phyloP scores from a whole-genome alignment of 1,140 invertebrate species.

The Trichogramma pretiosum region DNA sequence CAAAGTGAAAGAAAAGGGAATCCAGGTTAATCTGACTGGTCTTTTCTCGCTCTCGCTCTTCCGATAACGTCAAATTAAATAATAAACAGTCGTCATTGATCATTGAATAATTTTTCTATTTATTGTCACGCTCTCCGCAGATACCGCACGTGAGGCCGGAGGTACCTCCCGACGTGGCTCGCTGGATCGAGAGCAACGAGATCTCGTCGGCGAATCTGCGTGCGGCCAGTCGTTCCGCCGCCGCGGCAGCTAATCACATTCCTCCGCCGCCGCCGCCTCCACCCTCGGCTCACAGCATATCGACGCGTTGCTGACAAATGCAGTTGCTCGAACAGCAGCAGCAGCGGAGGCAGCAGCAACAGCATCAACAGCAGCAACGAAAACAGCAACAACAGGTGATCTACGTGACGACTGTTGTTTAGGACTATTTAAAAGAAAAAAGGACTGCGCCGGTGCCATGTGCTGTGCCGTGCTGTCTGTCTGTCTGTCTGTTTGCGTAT shows the following conservation, averaged over 20 bases:
- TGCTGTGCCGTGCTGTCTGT: too few species aligned
- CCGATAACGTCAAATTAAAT: too few species aligned
- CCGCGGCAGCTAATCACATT: not conserved
- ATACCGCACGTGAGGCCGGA: constrained; percentile 46
- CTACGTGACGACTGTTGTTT: constrained; percentile 30
- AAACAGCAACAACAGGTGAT: constrained; percentile 20
- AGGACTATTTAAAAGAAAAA: too few species aligned
- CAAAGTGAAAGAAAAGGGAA: too few species aligned
- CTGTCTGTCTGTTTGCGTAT: too few species aligned
- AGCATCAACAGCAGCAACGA: not conserved
- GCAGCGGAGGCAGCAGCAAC: constrained; percentile 3
- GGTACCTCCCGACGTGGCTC: constrained; percentile 51
- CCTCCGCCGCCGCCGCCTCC: not conserved
- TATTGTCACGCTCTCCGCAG: too few species aligned
- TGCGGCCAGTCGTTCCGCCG: constrained; percentile 34
- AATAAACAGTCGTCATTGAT: too few species aligned
- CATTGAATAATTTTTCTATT: too few species aligned
- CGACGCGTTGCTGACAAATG: constrained; percentile 37
- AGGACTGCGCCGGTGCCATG: too few species aligned
- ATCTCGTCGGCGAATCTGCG: constrained; percentile 55
- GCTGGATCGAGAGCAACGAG: constrained; percentile 62
- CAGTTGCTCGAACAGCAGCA: constrained; percentile 25
- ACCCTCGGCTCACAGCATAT: constrained; percentile 10
- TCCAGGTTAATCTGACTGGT: too few species aligned
- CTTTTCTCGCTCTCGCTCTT: too few species aligned